Percentiles rank a stretch among this genome's conserved stretches.
Conservation (phyloP, 2,888 invertebrate species). For the Coleophora deauratella region DNA sequence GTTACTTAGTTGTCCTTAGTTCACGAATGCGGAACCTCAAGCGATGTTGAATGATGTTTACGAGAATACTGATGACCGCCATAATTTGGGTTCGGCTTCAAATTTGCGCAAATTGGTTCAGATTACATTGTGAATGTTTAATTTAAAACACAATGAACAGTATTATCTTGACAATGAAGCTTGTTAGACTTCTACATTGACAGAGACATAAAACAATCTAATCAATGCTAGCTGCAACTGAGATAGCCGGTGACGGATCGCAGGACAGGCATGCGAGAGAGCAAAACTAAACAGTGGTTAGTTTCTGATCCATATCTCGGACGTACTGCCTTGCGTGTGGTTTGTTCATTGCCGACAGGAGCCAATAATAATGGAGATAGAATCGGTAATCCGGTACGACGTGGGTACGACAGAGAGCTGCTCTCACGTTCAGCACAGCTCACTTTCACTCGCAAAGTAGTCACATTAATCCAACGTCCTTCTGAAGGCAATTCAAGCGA, state of each 20-base stretch:
- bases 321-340: constrained; percentile 36
- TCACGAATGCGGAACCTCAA: neutral
- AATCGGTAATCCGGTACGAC: constrained; percentile 31
- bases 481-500: neutral
- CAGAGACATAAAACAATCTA: constrained; percentile 43
- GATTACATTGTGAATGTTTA: too few species aligned
- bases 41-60: constrained; percentile 6
- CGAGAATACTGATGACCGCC: too few species aligned
- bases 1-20: neutral
- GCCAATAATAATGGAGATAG: constrained; percentile 36
- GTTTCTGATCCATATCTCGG: constrained; percentile 39
- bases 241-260: constrained; percentile 43
- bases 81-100: constrained; percentile 22
- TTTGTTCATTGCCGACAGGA: constrained; percentile 38
- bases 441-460: constrained; percentile 38
- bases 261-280: constrained; percentile 33
- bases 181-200: constrained; percentile 38
- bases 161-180: constrained; percentile 38
- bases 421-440: constrained; percentile 30
- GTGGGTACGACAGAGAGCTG: too few species aligned
- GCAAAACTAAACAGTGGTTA: constrained; percentile 24
- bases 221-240: constrained; percentile 40
- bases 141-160: constrained; percentile 19
- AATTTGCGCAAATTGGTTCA: constrained; percentile 31
- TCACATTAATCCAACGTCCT: constrained; percentile 4